Conservation (phyloP, 2,888 invertebrate genomes). For the Aleiodes testaceus region DNA sequence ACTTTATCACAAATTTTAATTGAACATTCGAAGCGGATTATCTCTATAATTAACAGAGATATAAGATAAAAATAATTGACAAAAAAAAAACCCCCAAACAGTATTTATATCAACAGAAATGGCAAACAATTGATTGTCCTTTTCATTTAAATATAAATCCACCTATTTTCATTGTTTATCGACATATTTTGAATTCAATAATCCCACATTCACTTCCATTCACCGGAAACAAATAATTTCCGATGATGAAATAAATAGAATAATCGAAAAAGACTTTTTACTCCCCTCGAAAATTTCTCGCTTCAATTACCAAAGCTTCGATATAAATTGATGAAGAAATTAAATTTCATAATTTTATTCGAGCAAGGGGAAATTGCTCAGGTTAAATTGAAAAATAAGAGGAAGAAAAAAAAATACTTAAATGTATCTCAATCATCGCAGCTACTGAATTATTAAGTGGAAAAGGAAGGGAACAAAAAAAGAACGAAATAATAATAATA, state of each 20-base stretch:
- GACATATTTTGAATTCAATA: too few relatives aligned
- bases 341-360: constrained; percentile 12
- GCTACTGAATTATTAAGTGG: constrained; percentile 19
- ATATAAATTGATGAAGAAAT: constrained; percentile 12
- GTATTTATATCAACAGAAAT: constrained; percentile 1
- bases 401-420: constrained; percentile 11
- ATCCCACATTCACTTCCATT: too few relatives aligned
- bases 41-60: constrained; percentile 6
- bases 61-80: neutral
- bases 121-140: too few relatives aligned
- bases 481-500: neutral
- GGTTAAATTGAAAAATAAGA: constrained; percentile 12
- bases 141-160: too few relatives aligned
- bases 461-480: neutral
- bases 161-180: too few relatives aligned
- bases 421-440: constrained; percentile 29
- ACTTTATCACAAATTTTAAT: constrained; percentile 14
- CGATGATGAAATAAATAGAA: too few relatives aligned
- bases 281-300: too few relatives aligned
- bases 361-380: too few relatives aligned
- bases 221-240: too few relatives aligned
- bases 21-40: constrained; percentile 10
- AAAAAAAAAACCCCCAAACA: neutral
- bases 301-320: neutral
- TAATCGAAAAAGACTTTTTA: too few relatives aligned